A percentile compares a stretch with the other conserved stretches of the same genome.
These are phyloP conservation scores for Rhincodon typus DNA, from an alignment of 2,797 vertebrate species.

Conservation along the genomic window DNA sequence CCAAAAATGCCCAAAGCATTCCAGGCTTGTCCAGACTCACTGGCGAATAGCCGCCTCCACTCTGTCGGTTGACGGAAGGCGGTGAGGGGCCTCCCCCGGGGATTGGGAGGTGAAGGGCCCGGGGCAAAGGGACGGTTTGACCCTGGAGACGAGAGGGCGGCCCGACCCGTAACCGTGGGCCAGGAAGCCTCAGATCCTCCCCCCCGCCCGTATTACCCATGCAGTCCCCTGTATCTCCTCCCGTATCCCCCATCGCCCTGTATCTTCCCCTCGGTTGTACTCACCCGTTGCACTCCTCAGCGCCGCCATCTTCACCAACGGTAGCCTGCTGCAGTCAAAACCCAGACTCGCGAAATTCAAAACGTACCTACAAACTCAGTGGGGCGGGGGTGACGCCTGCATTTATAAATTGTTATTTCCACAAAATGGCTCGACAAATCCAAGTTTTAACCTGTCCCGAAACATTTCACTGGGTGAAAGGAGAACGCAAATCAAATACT, in stretches of 20 bases:
- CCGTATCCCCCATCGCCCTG: too few relatives aligned
- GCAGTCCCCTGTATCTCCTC: too few relatives aligned
- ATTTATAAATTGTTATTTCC: not conserved
- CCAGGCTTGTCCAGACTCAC: too few relatives aligned
- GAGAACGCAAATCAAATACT: not conserved
- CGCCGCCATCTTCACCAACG: conserved; percentile 27
- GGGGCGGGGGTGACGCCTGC: not conserved
- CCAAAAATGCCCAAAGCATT: too few relatives aligned
- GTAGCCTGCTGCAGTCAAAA: not conserved
- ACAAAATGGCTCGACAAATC: not conserved
- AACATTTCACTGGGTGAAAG: not conserved
- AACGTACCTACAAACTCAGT: not conserved
- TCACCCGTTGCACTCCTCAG: not conserved
- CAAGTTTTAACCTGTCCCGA: not conserved
- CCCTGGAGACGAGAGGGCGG: too few relatives aligned
- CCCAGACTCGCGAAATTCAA: not conserved
- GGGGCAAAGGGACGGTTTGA: too few relatives aligned
- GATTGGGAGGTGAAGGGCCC: too few relatives aligned
- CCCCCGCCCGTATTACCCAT: too few relatives aligned
- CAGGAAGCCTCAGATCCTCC: not conserved
- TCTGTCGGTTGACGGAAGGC: too few relatives aligned
- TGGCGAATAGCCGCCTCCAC: not conserved
- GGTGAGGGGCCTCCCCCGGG: too few relatives aligned
- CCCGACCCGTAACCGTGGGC: too few relatives aligned
- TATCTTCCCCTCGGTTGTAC: not conserved